phyloP scores from a whole-genome alignment of 2,797 vertebrate genomes.

The Glyptemys insculpta region DNA sequence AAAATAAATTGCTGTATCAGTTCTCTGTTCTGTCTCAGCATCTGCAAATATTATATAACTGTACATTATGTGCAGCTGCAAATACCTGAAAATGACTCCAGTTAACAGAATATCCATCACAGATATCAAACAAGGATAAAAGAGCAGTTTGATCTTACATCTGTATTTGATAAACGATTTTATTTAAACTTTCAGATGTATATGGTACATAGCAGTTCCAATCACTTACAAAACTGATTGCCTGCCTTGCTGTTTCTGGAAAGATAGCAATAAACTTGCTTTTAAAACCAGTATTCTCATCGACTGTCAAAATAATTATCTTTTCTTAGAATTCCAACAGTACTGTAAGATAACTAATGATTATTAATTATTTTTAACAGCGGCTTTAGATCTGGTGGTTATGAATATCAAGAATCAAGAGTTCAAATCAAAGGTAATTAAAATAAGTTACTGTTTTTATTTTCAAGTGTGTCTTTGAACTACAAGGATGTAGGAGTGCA shows the following conservation, averaged over 20 bases:
- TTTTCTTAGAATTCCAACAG: not conserved
- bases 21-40: not conserved
- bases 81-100: not conserved
- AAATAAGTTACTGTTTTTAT: not conserved
- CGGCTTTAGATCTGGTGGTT: conserved; percentile 54
- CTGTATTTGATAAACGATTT: not conserved
- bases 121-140: not conserved
- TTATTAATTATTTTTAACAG: conserved; percentile 32
- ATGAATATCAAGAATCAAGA: conserved; percentile 45
- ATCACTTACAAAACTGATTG: not conserved
- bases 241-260: not conserved
- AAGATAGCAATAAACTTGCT: not conserved
- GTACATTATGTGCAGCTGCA: not conserved
- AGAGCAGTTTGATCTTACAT: not conserved
- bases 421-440: conserved; percentile 72
- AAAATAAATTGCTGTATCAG: not conserved
- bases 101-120: not conserved
- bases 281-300: not conserved
- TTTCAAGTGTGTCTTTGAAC: not conserved
- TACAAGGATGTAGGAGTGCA: not conserved
- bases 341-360: not conserved
- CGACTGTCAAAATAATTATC: not conserved
- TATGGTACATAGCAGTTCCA: not conserved
- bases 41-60: not conserved
- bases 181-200: not conserved